A percentile compares a stretch with the other conserved stretches of the same genome.
Conservation (phyloP, 1,140 invertebrate species). For the Eumaeus atala region DNA sequence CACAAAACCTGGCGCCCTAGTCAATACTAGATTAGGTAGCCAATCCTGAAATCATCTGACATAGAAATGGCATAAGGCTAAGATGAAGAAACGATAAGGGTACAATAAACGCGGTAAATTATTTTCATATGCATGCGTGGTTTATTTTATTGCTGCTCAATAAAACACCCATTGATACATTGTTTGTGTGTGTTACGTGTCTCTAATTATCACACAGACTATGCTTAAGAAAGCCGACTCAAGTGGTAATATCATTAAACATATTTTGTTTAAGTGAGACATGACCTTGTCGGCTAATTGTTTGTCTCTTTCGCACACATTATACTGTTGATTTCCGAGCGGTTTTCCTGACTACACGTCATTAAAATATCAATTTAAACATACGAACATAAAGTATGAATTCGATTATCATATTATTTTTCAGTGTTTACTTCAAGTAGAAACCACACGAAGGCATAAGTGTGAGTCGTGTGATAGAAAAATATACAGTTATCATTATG, state of each 20-base stretch:
- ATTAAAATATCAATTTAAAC: conserved; percentile 30
- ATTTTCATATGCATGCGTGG: no score
- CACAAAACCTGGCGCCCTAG: no score
- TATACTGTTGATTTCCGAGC: conserved; percentile 38
- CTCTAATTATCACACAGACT: conserved; percentile 4
- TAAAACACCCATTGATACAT: no score
- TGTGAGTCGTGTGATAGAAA: neutral
- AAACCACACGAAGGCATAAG: neutral
- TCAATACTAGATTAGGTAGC: no score
- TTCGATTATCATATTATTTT: conserved; percentile 24
- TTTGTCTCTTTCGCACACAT: conserved; percentile 39
- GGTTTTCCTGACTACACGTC: conserved; percentile 43
- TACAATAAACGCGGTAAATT: no score
- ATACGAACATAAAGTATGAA: conserved; percentile 27
- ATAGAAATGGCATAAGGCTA: no score
- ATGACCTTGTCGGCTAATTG: conserved; percentile 46
- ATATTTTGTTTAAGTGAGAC: conserved; percentile 38
- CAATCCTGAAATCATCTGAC: no score
- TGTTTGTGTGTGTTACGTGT: no score
- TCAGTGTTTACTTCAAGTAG: conserved; percentile 30
- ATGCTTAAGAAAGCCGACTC: conserved; percentile 13
- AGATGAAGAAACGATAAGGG: no score
- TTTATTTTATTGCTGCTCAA: no score
- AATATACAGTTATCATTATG: neutral
- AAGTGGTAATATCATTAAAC: conserved; percentile 30